Evolutionary conservation across 1,140 invertebrate genomes (phyloP), one percentile per base, ranked within the genome.

Genomic region (Tetragonula clypearis): DNA sequence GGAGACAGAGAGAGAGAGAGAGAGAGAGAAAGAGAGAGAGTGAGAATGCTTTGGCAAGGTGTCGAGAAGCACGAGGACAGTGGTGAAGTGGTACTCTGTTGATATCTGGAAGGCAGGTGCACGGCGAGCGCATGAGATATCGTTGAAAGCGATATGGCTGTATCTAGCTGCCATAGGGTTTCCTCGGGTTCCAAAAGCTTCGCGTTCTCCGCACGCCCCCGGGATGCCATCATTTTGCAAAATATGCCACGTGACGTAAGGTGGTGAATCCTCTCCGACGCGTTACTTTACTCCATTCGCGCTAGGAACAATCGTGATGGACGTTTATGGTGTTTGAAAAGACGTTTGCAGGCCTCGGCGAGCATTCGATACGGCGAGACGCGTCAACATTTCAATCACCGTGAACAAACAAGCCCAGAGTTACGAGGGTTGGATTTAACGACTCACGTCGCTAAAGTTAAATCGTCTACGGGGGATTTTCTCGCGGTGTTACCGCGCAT

Each of bases 61-160:
- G 58, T 53, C n/a, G 53, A 76, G 60, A 35, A 49, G 19, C 56
- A 5, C 19, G 72, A 82, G 55, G 66, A 58, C 55, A 77, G 35
- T 15, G 30, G 49, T 71, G 65, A 30, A 26, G 35, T 75, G 41
- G 58, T 72, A 88, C 56, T 78, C 26, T 56, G 66, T 72, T 79
- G 81, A 58, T 84, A 84, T 84, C 81, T 83, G 88, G 82, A 69
- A 55, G 83, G 68, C 83, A 89, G 86, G 76, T 89, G 86, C 66
- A 86, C 58, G 23, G 68, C 17, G 49, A 69, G 23, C 56, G 56
- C 26, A 53, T n/a, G 82, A 87, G 88, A 87, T 90, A 90, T 65
- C 72, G 86, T 90, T 87, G 86, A 90, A 81, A 90, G 77, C 65
- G 86, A 90, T 87, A 83, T 69, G 88, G 83, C 60, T 87, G 79